A percentile compares a stretch with the other conserved stretches of the same genome.
These are phyloP conservation scores for Molanna angustata DNA, from an alignment of 2,888 invertebrate genomes.

Conservation along the genomic window DNA sequence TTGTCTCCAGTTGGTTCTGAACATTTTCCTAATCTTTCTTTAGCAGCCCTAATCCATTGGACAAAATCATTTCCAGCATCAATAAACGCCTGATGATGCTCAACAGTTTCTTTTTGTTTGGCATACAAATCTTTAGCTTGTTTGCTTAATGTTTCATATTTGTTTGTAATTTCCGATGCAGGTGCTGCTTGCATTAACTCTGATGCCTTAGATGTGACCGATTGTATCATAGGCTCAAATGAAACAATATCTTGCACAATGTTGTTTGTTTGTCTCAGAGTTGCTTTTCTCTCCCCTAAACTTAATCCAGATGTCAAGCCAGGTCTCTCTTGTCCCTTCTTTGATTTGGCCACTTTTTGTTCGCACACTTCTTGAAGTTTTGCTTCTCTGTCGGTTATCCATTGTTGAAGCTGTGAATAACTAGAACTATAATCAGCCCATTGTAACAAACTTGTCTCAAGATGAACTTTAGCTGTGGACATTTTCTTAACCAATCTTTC, in stretches of 20 bases:
- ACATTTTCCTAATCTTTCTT: conserved; percentile 86
- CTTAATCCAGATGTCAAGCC: conserved; percentile 71
- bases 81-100: conserved; percentile 87
- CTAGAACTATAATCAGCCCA: conserved; percentile 97
- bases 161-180: conserved; percentile 86
- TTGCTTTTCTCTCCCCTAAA: conserved; percentile 84
- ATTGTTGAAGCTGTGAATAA: conserved; percentile 87
- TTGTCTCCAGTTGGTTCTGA: conserved; percentile 91
- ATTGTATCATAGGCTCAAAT: conserved; percentile 96
- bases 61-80: conserved; percentile 90
- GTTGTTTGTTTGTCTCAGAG: conserved; percentile 86
- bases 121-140: conserved; percentile 88
- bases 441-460: conserved; percentile 87
- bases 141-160: conserved; percentile 86
- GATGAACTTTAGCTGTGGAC: conserved; percentile 84
- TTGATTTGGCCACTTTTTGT: conserved; percentile 76
- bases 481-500: conserved; percentile 87
- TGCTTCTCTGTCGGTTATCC: conserved; percentile 92
- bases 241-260: conserved; percentile 96
- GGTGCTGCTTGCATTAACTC: conserved; percentile 89
- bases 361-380: conserved; percentile 88
- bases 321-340: conserved; percentile 66
- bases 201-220: conserved; percentile 89
- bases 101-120: conserved; percentile 85
- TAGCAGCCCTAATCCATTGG: conserved; percentile 88